phyloP scores from a whole-genome alignment of 2,888 invertebrate genomes.

The Apoda limacodes region DNA sequence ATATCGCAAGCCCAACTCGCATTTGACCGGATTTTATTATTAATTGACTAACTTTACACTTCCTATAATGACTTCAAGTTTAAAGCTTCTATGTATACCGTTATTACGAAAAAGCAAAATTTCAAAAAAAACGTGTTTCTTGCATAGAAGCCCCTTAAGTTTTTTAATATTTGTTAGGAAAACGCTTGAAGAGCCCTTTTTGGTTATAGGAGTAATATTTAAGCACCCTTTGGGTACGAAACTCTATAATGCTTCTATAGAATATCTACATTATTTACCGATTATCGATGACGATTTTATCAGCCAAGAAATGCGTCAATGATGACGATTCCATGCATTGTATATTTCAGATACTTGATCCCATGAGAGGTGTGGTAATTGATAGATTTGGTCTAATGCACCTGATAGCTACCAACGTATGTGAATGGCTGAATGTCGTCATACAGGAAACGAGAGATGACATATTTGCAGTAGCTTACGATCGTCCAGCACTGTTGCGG shows the following conservation, averaged over 20 bases:
- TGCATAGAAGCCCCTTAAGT: no score
- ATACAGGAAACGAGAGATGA: slow-evolving; percentile 91
- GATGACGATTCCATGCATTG: slow-evolving; percentile 4
- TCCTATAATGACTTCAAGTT: no score
- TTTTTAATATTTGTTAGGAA: no score
- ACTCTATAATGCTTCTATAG: no score
- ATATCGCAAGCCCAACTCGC: no score
- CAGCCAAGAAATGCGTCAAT: slow-evolving; percentile 1
- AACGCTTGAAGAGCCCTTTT: no score
- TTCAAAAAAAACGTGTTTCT: no score
- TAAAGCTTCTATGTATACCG: no score
- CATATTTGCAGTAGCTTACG: slow-evolving; percentile 68
- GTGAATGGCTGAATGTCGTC: slow-evolving; percentile 91
- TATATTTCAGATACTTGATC: slow-evolving; percentile 47
- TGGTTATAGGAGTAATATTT: slow-evolving; percentile 2
- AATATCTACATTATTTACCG: no score
- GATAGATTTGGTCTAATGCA: slow-evolving; percentile 94
- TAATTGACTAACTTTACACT: no score
- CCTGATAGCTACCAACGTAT: slow-evolving; percentile 91
- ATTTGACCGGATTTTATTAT: no score
- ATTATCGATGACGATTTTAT: slow-evolving; percentile 1
- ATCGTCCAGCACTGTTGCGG: slow-evolving; percentile 36
- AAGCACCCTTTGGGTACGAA: neutral
- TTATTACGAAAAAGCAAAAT: no score
- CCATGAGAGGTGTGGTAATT: slow-evolving; percentile 57